Base-by-base conservation (phyloP, 2,888 invertebrate genomes). In the Pollenia angustigena region DNA sequence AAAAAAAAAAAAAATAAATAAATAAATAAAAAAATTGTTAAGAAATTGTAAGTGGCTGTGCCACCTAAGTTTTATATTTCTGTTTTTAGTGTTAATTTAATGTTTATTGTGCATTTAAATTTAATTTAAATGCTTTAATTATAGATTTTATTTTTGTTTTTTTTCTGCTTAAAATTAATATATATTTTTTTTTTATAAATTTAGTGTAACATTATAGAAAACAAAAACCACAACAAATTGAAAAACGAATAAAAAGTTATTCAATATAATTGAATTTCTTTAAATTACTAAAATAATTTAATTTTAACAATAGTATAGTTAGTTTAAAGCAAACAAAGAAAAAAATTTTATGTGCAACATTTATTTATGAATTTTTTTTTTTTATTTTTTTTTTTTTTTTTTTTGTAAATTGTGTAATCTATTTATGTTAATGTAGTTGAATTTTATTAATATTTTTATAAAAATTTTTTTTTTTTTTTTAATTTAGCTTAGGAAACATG, bases 71-170 rank as follows among this genome's bases (percentile, higher is more conserved):
- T 56, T 62, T 60, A 66, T 50, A 71, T 83, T 71, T 56, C 50
- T 79, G 32, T 80, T 72, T 69, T 48, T 56, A 81, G 60, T 86
- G 23, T 66, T 84, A 81, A 81, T 52, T 81, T 78, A 84, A 84
- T 78, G 52, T 58, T 85, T 83, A 81, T 85, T 75, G 79, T 83
- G 86, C 84, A 85, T 87, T 87, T 84, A 87, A 87, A 87, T 87
- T 74, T 68, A 81, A 87, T 87, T 87, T 87, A 78, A 87, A 87
- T 87, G 87, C 87, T 81, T 62, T 78, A 81, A 71, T 50, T 82
- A 69, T 42, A 82, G 54, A 71, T 72, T 68, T 58, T 81, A 64
- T 76, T 81, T 85, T 23, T 74, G 76, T 69, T 60, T 68, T 82
- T 82, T 75, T 60, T 82, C 44, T 62, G 18, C 54, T 85, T 40